Evolutionary conservation across 2,888 invertebrate species (phyloP), one percentile per base, ranked within the genome.

Genomic region (Drosophila phalerata): DNA sequence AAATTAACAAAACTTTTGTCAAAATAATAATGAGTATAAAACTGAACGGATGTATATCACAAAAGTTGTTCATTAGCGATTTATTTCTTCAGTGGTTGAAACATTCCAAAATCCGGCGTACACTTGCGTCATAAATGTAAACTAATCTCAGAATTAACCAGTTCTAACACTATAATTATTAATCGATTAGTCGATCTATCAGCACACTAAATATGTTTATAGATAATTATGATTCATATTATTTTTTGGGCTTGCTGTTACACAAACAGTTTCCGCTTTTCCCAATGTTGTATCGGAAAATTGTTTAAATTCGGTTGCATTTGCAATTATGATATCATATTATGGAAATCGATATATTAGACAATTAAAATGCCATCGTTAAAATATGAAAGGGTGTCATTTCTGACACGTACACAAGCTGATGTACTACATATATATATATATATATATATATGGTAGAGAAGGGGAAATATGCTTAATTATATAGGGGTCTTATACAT

Each of bases 401-500:
- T 43, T 43, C 19, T 32, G 48, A 64, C 48, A 57, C 55, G 51
- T 51, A 38, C 37, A 62, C 34, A 52, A 1, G 32, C 11, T 25
- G 6, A 8, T 28, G 28, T 28, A 28, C n/a, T n/a, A n/a, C n/a
- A n/a, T n/a, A n/a, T n/a, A n/a, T n/a, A n/a, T n/a, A n/a, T n/a
- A n/a, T n/a, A n/a, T n/a, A n/a, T n/a, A n/a, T n/a, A n/a, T n/a
- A 25, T 25, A 11, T 2, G 13, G 40, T n/a, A 5, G 2, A n/a
- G 15, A 10, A 13, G 42, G 19, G 19, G 25, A 42, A 15, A 42
- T 58, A 40, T 57, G 45, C 11, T 43, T 42, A 73, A 62, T 73
- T 58, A 40, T 25, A 48, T n/a, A 47, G 49, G 42, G 34, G 13
- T n/a, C 64, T 68, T 43, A 51, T 72, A 22, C 77, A 32, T 68